phyloP scores from a whole-genome alignment of 2,797 vertebrate species.

The Falco columbarius region DNA sequence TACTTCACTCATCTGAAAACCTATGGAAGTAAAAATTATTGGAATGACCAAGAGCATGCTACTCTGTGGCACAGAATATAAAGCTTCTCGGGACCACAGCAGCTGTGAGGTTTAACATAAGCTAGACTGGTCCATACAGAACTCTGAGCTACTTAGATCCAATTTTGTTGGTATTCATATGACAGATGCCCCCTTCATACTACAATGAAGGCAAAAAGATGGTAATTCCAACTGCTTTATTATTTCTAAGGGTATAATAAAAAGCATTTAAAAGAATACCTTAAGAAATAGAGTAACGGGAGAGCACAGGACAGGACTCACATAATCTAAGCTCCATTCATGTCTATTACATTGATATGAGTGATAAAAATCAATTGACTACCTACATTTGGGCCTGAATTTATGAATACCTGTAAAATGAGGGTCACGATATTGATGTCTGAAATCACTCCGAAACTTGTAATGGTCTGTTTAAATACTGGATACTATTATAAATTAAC shows the following conservation, averaged over 20 bases:
- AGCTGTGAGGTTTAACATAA: not conserved
- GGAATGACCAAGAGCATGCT: not conserved
- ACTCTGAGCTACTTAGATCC: not conserved
- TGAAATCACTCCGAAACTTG: not conserved
- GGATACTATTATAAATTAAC: not conserved
- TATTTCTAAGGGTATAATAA: not conserved
- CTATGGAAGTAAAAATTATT: not conserved
- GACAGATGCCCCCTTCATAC: not conserved
- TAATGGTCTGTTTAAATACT: not conserved
- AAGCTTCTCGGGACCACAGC: not conserved
- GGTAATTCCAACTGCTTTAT: not conserved
- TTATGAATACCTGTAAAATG: not conserved
- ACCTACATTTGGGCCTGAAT: rapidly evolving
- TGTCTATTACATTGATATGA: not conserved
- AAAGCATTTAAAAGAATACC: not conserved
- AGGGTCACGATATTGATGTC: not conserved
- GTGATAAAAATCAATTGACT: not conserved
- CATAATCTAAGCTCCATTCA: not conserved
- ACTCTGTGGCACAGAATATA: not conserved
- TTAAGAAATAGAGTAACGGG: not conserved
- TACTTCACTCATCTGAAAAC: not conserved
- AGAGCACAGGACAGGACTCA: not conserved
- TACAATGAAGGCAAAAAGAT: not conserved
- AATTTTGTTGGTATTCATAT: rapidly evolving
- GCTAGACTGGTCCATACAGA: not conserved